phyloP scores from a whole-genome alignment of 2,888 invertebrate species.

The Cynaeus angustus region DNA sequence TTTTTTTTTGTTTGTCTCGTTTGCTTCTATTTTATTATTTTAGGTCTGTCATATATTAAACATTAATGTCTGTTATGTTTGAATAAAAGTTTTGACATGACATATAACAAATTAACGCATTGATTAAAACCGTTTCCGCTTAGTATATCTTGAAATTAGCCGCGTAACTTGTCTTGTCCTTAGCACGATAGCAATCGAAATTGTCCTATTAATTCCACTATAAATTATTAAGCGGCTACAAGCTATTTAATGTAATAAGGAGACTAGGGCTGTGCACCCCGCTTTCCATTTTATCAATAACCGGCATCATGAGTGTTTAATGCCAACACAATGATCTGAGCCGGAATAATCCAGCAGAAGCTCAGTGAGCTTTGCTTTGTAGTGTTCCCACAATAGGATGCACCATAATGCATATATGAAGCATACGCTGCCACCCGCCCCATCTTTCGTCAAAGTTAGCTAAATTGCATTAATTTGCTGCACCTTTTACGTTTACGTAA shows the following conservation, averaged over 20 bases:
- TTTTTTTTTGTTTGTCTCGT: too few species aligned
- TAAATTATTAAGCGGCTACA: conserved; percentile 31
- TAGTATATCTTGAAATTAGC: conserved; percentile 6
- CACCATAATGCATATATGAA: conserved; percentile 47
- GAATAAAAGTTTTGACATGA: too few species aligned
- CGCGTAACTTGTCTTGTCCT: conserved; percentile 7
- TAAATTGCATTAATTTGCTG: conserved; percentile 18
- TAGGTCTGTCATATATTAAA: too few species aligned
- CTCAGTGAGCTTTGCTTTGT: conserved; percentile 55
- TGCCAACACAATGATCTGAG: conserved; percentile 52
- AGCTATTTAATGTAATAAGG: conserved; percentile 41
- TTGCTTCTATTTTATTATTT: too few species aligned
- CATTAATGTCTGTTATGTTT: too few species aligned
- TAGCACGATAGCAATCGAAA: conserved; percentile 26
- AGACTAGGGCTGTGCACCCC: conserved; percentile 26
- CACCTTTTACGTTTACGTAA: conserved; percentile 30
- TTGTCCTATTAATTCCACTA: conserved; percentile 28
- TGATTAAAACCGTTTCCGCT: too few species aligned
- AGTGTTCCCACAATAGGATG: conserved; percentile 51
- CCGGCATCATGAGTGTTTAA: conserved; percentile 46
- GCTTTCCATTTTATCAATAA: conserved; percentile 42
- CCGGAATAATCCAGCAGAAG: conserved; percentile 55
- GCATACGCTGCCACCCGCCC: conserved; percentile 19
- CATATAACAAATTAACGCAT: too few species aligned
- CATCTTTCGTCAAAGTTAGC: conserved; percentile 9